Conservation (phyloP, 2,797 vertebrate genomes). For the Hypotaenidia okinawae region DNA sequence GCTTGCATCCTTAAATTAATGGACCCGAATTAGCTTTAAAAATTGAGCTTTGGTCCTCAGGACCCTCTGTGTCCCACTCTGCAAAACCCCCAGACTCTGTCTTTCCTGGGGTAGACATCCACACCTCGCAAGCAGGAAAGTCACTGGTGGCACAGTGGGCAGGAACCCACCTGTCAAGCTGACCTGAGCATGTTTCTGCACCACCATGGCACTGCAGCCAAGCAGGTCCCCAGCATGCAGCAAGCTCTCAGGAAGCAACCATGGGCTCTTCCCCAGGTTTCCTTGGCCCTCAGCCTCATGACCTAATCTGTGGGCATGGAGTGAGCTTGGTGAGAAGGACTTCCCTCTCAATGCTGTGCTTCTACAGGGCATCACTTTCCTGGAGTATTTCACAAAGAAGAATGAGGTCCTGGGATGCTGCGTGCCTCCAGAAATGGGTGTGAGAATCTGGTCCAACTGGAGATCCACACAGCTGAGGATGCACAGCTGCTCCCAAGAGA, state of each 20-base stretch:
- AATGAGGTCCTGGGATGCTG: background rate
- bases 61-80: background rate
- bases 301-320: background rate
- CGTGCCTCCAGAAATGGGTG: background rate
- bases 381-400: background rate
- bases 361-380: background rate
- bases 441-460: background rate
- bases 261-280: background rate
- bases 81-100: background rate
- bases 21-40: background rate
- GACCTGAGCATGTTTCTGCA: background rate
- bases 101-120: background rate
- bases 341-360: background rate
- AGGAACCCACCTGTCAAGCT: background rate
- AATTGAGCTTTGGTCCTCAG: background rate
- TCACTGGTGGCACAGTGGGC: fast-evolving
- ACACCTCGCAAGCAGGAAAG: background rate
- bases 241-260: background rate
- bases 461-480: background rate
- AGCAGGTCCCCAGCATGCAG: background rate
- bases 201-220: background rate
- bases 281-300: background rate
- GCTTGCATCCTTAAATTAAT: background rate
- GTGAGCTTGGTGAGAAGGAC: background rate
- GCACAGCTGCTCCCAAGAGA: background rate